Evolutionary conservation across 2,888 invertebrate species (phyloP), one percentile per base, ranked within the genome.

Genomic region (Pimpla rufipes): DNA sequence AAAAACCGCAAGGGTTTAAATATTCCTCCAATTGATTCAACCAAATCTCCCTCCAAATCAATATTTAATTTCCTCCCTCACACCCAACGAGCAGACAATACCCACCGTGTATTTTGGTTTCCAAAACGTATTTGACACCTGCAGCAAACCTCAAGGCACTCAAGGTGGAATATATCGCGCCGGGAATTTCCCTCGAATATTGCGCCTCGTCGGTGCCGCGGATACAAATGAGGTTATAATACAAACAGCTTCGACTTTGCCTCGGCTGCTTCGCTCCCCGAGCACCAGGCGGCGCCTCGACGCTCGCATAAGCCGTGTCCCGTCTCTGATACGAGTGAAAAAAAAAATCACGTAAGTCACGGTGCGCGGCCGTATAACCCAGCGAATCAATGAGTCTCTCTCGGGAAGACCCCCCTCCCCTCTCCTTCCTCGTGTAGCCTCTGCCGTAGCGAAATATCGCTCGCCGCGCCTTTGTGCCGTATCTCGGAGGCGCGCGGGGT

Each of bases 381-480:
- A 45, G 66, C 47, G 37, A 85, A 82, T 82, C 85, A 78, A 85
- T 84, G 82, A 80, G 70, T 23, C 52, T 71, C 76, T 71, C 71
- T 66, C 2, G 70, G 55, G 23, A 57, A 57, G 57, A 57, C 21
- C 16, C n/a, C 40, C 23, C 7, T 13, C 37, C 42, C 52, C 21
- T 45, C 68, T 67, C 52, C 45, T 66, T 37, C 42, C 62, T n/a
- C n/a, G n/a, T n/a, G n/a, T n/a, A n/a, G n/a, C 52, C 42, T 13
- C 80, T 66, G 84, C 47, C 79, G 85, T 80, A 83, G 81, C 79
- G 84, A 86, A 85, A 81, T 85, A 87, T 86, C 81, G 85, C 83
- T 83, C 75, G 52, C 78, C 81, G 81, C 5, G 29, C 29, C 29
- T 29, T 55, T 37, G 77, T 74, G 55, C 37, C n/a, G 55, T 55